Base-by-base conservation (phyloP, 1,140 invertebrate species). In the Drosophila bocqueti region DNA sequence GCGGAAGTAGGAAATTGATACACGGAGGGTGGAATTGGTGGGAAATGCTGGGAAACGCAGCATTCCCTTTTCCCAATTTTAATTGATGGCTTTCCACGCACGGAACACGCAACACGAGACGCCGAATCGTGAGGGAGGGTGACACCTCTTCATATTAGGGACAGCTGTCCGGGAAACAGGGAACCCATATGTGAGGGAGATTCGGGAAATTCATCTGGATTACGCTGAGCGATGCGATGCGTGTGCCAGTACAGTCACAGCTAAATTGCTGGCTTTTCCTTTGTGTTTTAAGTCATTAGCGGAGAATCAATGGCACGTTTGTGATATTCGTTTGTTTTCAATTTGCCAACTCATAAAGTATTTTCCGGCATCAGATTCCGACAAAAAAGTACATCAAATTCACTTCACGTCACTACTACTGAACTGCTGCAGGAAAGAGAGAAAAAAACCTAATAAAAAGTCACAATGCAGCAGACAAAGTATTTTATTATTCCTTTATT, bases 81-180 rank as follows among this genome's bases (percentile, higher is more conserved):
- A 90, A 89, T 89, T 89, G 85, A 89, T 90, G 78, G 74, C 81
- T 76, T 74, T 78, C 71, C 73, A 83, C 62, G 24, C 75, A 54
- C 45, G 40, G 29, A 67, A 50, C 55, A 54, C 52, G 58, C 52
- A 72, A 60, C 49, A 59, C 34, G 62, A 47, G 50, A 62, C 49
- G 49, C 24, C 31, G 38, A 36, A 9, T 42, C 58, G 36, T 42
- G 52, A 77, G 74, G 64, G 75, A 72, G 76, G 66, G 76, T 78
- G 66, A 71, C 76, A 72, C 60, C 76, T 63, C 64, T 34, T 16
- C n/a, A n/a, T 6, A 52, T 58, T 36, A 47, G 60, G 45, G 63
- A 60, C 76, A 78, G 76, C 74, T 78, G 76, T 55, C 68, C 34
- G 29, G 49, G 4, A 57, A 71, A 68, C 64, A 71, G 49, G 29